Evolutionary conservation across 53 echinoderm and acorn worm species (phyloP).

Genomic region (Apostichopus leukothele): DNA sequence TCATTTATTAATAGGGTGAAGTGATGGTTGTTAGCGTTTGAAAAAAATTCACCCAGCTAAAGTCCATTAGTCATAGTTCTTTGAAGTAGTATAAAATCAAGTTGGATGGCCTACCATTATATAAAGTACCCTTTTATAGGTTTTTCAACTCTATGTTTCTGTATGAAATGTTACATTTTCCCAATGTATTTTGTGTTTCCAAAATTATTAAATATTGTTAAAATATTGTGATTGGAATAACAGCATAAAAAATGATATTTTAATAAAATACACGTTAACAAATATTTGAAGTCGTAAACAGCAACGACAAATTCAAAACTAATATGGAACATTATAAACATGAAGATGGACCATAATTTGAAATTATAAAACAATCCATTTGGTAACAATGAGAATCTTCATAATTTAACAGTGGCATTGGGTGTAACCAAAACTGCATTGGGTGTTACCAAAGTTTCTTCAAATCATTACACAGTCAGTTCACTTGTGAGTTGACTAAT

Average conservation of each 20-base stretch:
- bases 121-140: not conserved
- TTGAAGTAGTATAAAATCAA: not conserved
- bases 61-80: not conserved
- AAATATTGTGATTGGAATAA: not conserved
- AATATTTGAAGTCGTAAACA: not conserved
- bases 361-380: too few species aligned
- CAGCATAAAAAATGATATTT: not conserved
- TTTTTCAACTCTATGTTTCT: not conserved
- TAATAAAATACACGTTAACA: too few species aligned
- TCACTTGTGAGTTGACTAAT: too few species aligned
- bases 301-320: not conserved
- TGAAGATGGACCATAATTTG: too few species aligned
- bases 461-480: too few species aligned
- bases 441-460: too few species aligned
- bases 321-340: too few species aligned
- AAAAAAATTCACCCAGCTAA: not conserved
- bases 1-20: not conserved
- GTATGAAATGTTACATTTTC: not conserved
- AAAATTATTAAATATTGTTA: not conserved
- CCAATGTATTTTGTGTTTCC: not conserved
- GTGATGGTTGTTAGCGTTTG: not conserved
- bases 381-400: too few species aligned
- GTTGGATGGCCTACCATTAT: not conserved
- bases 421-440: too few species aligned
- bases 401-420: too few species aligned